Evolutionary conservation across 2,888 invertebrate species (phyloP).

Genomic region (Ectobius pallidus): DNA sequence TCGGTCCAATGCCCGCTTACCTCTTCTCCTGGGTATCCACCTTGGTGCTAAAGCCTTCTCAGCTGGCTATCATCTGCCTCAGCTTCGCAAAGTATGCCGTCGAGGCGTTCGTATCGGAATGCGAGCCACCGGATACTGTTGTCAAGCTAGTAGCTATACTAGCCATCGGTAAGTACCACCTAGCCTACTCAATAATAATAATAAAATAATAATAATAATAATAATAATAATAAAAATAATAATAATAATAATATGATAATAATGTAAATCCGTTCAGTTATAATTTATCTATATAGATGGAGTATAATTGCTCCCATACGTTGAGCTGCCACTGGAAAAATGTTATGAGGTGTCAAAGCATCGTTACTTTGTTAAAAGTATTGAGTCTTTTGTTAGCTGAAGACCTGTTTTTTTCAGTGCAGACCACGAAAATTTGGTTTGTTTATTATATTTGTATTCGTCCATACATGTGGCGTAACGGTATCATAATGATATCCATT

Average conservation of each 20-base stretch:
- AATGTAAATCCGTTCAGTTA: no score
- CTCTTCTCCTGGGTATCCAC: constrained; percentile 94
- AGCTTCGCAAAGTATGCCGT: constrained; percentile 94
- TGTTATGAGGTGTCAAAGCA: no score
- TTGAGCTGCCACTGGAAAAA: no score
- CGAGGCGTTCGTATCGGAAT: constrained; percentile 86
- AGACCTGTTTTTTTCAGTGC: no score
- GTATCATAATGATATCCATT: no score
- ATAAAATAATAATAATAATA: background rate
- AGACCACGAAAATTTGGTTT: no score
- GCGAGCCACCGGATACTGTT: constrained; percentile 80
- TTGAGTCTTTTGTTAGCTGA: no score
- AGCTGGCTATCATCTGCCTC: constrained; percentile 92
- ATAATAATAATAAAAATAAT: background rate
- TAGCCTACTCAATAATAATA: background rate
- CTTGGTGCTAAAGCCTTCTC: constrained; percentile 89
- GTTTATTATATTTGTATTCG: no score
- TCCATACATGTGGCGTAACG: no score
- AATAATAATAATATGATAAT: background rate
- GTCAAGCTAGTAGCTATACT: constrained; percentile 89
- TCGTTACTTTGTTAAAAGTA: no score
- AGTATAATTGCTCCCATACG: no score
- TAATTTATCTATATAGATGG: no score
- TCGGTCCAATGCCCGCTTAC: constrained; percentile 90
- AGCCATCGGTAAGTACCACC: constrained; percentile 73